Percentiles rank a stretch among this genome's conserved stretches.
phyloP scores from a whole-genome alignment of 2,797 vertebrate species.

The Poeciliopsis infans region DNA sequence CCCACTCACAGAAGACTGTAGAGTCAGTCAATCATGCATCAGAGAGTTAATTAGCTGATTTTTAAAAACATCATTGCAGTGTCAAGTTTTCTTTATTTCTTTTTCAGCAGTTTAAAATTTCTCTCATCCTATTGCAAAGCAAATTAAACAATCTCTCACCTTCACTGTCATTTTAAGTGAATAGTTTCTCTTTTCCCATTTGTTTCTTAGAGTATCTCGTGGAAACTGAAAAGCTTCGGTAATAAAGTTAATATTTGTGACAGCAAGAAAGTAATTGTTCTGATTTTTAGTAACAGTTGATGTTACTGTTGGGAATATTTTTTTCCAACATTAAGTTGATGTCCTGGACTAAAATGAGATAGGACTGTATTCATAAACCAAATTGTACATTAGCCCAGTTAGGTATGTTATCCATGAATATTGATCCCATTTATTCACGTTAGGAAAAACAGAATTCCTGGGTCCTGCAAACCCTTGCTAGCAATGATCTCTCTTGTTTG shows the following conservation, averaged over 20 bases:
- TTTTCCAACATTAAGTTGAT: conserved; percentile 5
- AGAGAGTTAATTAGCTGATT: background rate
- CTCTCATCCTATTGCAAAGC: background rate
- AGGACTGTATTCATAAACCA: conserved; percentile 17
- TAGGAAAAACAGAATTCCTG: conserved; percentile 26
- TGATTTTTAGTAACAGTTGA: background rate
- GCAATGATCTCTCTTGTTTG: conserved; percentile 55
- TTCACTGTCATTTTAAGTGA: background rate
- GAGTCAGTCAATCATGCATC: too few relatives aligned
- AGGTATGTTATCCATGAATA: background rate
- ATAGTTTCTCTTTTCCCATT: background rate
- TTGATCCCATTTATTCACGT: conserved; percentile 20
- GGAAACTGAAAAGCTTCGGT: background rate
- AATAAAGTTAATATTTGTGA: background rate
- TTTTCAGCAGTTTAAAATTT: background rate
- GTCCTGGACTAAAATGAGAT: conserved; percentile 14
- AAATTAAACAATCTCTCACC: background rate
- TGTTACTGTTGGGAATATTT: background rate
- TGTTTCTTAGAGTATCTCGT: background rate
- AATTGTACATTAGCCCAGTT: conserved; percentile 23
- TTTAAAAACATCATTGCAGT: background rate
- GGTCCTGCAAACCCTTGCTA: conserved; percentile 23
- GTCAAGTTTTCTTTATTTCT: background rate
- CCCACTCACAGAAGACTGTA: too few relatives aligned
- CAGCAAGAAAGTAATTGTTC: background rate